These are phyloP conservation scores for Drosophila koepferae DNA, from an alignment of 2,888 invertebrate species.

Conservation along the genomic window DNA sequence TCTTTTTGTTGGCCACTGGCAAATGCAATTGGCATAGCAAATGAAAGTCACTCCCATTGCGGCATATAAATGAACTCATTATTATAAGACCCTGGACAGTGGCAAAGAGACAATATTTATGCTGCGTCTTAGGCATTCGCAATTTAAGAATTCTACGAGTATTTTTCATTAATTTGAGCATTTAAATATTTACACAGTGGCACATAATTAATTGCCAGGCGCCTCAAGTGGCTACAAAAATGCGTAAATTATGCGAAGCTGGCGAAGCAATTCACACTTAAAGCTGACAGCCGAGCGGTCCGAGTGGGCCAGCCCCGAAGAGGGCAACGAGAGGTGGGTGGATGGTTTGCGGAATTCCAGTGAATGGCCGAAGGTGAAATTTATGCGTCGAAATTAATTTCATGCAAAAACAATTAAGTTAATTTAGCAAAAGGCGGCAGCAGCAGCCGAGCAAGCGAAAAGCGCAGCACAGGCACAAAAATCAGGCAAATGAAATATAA, in stretches of 20 bases:
- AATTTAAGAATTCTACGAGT: slow-evolving; percentile 67
- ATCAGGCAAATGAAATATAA: slow-evolving; percentile 79
- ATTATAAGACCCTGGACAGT: slow-evolving; percentile 45
- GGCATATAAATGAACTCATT: slow-evolving; percentile 81
- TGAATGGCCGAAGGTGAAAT: slow-evolving; percentile 73
- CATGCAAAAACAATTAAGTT: slow-evolving; percentile 81
- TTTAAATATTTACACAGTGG: slow-evolving; percentile 76
- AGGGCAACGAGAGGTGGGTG: neutral
- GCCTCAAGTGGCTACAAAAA: slow-evolving; percentile 67
- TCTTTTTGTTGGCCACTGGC: slow-evolving; percentile 12
- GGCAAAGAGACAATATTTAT: slow-evolving; percentile 66
- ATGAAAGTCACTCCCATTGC: slow-evolving; percentile 38
- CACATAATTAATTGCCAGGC: slow-evolving; percentile 75
- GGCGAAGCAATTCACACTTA: slow-evolving; percentile 78
- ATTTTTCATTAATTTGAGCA: slow-evolving; percentile 76
- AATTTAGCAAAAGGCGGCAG: slow-evolving; percentile 72
- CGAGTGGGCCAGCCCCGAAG: neutral
- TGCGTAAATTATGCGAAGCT: slow-evolving; percentile 73
- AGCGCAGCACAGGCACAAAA: slow-evolving; percentile 72
- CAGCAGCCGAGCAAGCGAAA: slow-evolving; percentile 37
- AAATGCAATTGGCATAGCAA: slow-evolving; percentile 44
- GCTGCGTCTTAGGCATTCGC: slow-evolving; percentile 59
- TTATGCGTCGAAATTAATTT: slow-evolving; percentile 80
- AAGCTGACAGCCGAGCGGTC: slow-evolving; percentile 63
- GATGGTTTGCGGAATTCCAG: neutral